Evolutionary conservation across 2,888 invertebrate species (phyloP).

Genomic region (Octodonta nipae): DNA sequence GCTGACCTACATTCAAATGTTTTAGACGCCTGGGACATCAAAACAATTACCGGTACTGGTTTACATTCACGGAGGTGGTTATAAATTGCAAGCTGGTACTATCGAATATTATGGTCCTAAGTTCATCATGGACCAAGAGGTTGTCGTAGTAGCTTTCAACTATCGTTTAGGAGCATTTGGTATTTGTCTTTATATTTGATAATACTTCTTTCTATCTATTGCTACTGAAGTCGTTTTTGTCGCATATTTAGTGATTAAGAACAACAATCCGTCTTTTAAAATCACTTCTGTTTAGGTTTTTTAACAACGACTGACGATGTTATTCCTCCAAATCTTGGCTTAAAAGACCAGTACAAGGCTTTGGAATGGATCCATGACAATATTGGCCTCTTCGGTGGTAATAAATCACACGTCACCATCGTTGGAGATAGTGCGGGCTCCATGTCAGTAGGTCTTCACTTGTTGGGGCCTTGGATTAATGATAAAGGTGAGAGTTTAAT

Average conservation of each 20-base stretch:
- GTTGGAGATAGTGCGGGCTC: slow-evolving; percentile 1
- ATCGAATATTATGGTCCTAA: not conserved
- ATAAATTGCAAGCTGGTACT: not conserved
- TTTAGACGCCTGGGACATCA: no score
- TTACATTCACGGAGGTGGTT: not conserved
- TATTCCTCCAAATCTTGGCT: not conserved
- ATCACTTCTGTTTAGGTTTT: no score
- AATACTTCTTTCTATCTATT: no score
- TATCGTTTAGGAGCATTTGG: not conserved
- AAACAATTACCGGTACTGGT: not conserved
- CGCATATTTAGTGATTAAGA: no score
- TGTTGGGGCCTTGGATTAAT: not conserved
- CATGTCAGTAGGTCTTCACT: not conserved
- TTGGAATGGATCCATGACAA: not conserved
- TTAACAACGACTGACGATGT: not conserved
- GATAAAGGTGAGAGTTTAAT: no score
- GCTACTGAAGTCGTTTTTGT: no score
- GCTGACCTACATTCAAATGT: no score
- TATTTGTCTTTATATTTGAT: no score
- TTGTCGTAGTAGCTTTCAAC: not conserved
- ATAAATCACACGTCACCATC: not conserved
- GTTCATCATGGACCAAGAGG: not conserved
- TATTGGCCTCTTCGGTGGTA: not conserved
- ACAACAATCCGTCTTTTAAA: no score
- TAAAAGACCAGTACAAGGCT: not conserved